Evolutionary conservation across 2,113 vertebrate genomes (phyloP).

Genomic region (Saccopteryx leptura): DNA sequence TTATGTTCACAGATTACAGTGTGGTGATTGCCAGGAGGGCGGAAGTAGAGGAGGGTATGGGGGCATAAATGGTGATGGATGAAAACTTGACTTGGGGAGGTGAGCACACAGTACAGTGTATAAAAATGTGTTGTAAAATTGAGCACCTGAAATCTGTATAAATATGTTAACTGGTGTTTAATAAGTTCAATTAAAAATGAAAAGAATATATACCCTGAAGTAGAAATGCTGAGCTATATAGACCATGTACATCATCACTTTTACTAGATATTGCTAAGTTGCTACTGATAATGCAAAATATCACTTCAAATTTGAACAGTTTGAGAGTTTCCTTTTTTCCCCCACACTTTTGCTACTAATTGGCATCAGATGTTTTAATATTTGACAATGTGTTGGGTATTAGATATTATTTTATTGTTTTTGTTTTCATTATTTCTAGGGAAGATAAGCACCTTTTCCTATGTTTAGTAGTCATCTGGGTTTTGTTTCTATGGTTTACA

Average conservation of each 20-base stretch:
- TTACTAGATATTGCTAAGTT: constrained; percentile 23
- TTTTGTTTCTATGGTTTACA: constrained; percentile 47
- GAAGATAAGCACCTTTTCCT: not conserved
- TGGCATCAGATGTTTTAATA: not conserved
- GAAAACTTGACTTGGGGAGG: no score
- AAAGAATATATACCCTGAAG: not conserved
- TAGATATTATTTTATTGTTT: constrained; percentile 8
- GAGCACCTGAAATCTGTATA: no score
- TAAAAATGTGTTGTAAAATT: no score
- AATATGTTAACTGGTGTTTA: no score
- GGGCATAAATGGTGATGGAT: no score
- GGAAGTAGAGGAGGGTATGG: no score
- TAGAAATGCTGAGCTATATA: not conserved
- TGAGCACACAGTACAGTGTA: no score
- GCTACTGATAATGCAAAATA: not conserved
- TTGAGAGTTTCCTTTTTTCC: not conserved
- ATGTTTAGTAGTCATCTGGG: constrained; percentile 2
- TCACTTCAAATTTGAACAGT: not conserved
- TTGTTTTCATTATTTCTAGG: constrained; percentile 50
- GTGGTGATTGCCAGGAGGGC: no score
- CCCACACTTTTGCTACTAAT: not conserved
- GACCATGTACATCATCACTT: not conserved
- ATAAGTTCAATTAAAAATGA: no score
- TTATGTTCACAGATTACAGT: no score
- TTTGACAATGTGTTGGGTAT: not conserved